Evolutionary conservation across 2,113 vertebrate genomes (phyloP).

Genomic region (Albula glossodonta): DNA sequence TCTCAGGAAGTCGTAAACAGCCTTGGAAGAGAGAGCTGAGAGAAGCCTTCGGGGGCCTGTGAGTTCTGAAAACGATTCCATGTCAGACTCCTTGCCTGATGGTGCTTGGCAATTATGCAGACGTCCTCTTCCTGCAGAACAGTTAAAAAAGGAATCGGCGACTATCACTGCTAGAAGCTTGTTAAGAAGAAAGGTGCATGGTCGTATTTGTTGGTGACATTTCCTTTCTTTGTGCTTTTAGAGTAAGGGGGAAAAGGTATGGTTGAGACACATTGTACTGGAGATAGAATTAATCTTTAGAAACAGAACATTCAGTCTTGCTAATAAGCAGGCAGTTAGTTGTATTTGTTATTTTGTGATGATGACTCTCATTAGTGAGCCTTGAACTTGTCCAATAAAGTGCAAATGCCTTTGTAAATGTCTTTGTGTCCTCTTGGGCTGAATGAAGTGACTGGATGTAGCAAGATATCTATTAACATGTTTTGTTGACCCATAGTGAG

Average conservation of each 20-base stretch:
- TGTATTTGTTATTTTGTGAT: slow-evolving; percentile 69
- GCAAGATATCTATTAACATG: slow-evolving; percentile 33
- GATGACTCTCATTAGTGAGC: slow-evolving; percentile 73
- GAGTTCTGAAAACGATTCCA: slow-evolving; percentile 78
- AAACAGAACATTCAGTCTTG: slow-evolving; percentile 58
- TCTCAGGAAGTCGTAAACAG: slow-evolving; percentile 97
- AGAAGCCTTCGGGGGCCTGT: slow-evolving; percentile 88
- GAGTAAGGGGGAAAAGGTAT: slow-evolving; percentile 36
- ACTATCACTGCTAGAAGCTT: slow-evolving; percentile 91
- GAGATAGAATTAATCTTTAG: slow-evolving; percentile 78
- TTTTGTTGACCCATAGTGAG: slow-evolving; percentile 3
- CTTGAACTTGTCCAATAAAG: slow-evolving; percentile 67
- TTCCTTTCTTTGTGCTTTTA: slow-evolving; percentile 56
- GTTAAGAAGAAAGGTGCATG: slow-evolving; percentile 81
- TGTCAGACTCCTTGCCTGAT: slow-evolving; percentile 88
- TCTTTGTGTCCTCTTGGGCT: slow-evolving; percentile 38
- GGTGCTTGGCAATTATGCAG: slow-evolving; percentile 97
- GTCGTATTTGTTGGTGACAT: too few relatives aligned
- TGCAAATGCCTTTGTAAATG: slow-evolving; percentile 46
- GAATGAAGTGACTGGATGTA: slow-evolving; percentile 17
- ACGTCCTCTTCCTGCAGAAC: slow-evolving; percentile 79
- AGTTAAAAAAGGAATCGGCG: slow-evolving; percentile 78
- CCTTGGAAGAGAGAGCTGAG: slow-evolving; percentile 82
- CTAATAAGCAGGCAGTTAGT: slow-evolving; percentile 73
- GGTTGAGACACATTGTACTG: slow-evolving; percentile 75